phyloP scores from a whole-genome alignment of 1,140 invertebrate species.

The Macrobrachium rosenbergii region DNA sequence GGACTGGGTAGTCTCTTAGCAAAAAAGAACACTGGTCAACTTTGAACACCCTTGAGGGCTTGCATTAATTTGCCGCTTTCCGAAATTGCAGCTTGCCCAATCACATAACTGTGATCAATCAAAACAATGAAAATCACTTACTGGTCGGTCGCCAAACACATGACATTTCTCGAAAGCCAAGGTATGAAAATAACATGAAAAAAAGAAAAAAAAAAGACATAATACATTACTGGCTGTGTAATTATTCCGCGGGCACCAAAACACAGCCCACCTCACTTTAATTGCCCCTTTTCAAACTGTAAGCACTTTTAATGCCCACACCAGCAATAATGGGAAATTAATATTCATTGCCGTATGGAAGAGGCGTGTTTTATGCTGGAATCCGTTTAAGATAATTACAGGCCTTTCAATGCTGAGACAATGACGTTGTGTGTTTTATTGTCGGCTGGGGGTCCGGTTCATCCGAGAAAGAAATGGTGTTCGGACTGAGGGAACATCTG shows the following conservation, averaged over 20 bases:
- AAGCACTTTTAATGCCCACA: constrained; percentile 58
- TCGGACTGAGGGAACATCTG: too few relatives aligned
- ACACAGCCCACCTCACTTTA: constrained; percentile 51
- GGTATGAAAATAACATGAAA: not conserved
- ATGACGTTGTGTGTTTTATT: constrained; percentile 60
- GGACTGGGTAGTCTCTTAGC: too few relatives aligned
- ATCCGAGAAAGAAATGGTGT: too few relatives aligned
- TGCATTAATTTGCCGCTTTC: too few relatives aligned
- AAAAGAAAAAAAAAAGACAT: not conserved
- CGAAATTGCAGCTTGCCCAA: not conserved
- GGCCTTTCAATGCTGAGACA: constrained; percentile 58
- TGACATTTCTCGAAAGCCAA: not conserved
- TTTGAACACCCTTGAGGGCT: too few relatives aligned
- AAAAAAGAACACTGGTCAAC: too few relatives aligned
- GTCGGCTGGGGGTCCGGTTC: not conserved
- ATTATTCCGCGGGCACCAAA: constrained; percentile 52
- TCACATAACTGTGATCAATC: not conserved
- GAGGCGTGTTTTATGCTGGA: constrained; percentile 61
- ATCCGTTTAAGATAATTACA: constrained; percentile 60
- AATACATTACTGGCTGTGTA: constrained; percentile 54
- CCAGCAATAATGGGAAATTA: constrained; percentile 60
- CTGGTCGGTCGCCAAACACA: not conserved
- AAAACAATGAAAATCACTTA: not conserved
- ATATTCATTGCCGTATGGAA: constrained; percentile 63
- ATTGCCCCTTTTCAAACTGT: constrained; percentile 57